Evolutionary conservation across 2,113 vertebrate genomes (phyloP).

Genomic region (Myanophis thanlyinensis): DNA sequence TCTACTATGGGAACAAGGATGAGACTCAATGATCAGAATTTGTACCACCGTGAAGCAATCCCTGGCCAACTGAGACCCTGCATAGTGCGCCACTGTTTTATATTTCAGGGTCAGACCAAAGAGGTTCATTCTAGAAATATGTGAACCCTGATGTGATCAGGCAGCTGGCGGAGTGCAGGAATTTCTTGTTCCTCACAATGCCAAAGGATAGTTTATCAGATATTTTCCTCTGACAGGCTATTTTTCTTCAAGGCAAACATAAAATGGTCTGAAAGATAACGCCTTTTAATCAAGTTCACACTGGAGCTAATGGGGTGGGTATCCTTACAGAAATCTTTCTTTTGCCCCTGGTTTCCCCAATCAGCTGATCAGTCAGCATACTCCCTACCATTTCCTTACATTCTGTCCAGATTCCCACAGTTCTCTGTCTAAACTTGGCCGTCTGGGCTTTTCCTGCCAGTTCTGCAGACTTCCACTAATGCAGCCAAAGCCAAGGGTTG

Average conservation of each 20-base stretch:
- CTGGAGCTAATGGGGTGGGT: conserved; percentile 64
- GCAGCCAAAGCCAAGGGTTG: conserved; percentile 38
- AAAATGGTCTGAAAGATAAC: conserved; percentile 72
- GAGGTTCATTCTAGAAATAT: not conserved
- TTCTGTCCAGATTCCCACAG: conserved; percentile 73
- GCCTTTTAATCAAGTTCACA: conserved; percentile 75
- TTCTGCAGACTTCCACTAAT: conserved; percentile 31
- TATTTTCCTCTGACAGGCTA: conserved; percentile 63
- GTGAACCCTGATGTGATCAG: conserved; percentile 13
- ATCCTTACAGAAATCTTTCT: conserved; percentile 38
- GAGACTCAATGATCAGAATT: not conserved
- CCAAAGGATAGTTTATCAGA: conserved; percentile 67
- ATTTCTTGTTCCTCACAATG: conserved; percentile 52
- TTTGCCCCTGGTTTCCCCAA: conserved; percentile 40
- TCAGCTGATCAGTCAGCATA: conserved; percentile 32
- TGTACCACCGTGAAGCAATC: not conserved
- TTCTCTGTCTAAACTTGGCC: conserved; percentile 51
- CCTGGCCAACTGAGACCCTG: not conserved
- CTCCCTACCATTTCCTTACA: conserved; percentile 73
- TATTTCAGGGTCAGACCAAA: conserved; percentile 13
- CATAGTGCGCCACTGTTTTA: not conserved
- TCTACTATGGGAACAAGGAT: not conserved
- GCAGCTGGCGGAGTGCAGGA: conserved; percentile 58
- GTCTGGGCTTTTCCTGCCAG: conserved; percentile 70
- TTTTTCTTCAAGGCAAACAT: conserved; percentile 73